Evolutionary conservation across 2,113 vertebrate genomes (phyloP).

Genomic region (Rhinopomastus cyanomelas): DNA sequence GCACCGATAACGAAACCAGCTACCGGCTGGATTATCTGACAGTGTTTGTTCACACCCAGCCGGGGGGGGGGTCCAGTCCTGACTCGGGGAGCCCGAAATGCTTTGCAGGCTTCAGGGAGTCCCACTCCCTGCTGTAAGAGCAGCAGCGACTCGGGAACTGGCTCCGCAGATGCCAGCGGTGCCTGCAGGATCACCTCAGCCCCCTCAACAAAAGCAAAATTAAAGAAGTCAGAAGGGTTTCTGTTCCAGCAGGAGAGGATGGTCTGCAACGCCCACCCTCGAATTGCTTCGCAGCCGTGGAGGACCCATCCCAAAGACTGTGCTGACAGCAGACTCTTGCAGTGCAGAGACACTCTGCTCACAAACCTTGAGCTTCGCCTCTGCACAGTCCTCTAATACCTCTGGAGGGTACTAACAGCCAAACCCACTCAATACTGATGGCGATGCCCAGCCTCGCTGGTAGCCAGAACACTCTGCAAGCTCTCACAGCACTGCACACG

Average conservation of each 20-base stretch:
- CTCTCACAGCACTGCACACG: not conserved
- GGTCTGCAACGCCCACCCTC: not conserved
- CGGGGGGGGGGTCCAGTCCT: conserved; percentile 57
- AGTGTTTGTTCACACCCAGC: conserved; percentile 63
- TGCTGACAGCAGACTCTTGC: not conserved
- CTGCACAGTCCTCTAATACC: no score
- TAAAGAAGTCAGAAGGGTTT: not conserved
- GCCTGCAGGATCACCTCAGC: not conserved
- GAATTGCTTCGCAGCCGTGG: not conserved
- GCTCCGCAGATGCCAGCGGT: not conserved
- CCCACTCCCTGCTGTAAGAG: conserved; percentile 39
- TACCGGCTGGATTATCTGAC: conserved; percentile 56
- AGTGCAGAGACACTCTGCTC: not conserved
- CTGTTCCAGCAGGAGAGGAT: not conserved
- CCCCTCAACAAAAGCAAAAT: not conserved
- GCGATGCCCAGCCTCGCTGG: not conserved
- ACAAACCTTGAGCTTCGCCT: not conserved
- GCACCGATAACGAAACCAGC: conserved; percentile 46
- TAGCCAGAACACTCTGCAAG: not conserved
- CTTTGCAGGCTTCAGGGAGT: conserved; percentile 45
- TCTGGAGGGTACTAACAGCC: not conserved
- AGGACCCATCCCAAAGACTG: not conserved
- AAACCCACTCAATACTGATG: not conserved
- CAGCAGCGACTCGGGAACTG: conserved; percentile 52
- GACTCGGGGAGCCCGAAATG: conserved; percentile 54